Evolutionary conservation across 2,888 invertebrate genomes (phyloP).

Genomic region (Nomada fabriciana): DNA sequence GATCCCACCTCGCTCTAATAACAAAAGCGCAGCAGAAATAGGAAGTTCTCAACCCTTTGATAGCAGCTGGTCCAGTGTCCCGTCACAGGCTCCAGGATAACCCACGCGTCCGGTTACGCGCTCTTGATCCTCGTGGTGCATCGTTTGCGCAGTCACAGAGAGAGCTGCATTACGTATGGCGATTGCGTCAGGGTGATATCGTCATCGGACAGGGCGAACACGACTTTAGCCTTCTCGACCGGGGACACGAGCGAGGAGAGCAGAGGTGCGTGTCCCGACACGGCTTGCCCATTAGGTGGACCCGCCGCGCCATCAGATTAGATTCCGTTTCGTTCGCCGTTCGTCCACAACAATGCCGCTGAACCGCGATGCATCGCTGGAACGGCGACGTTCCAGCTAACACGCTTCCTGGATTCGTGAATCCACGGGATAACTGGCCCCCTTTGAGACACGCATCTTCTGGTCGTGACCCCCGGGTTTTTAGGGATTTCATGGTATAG

Average conservation of each 20-base stretch:
- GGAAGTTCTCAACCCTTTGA: constrained; percentile 11
- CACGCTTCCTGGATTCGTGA: constrained; percentile 75
- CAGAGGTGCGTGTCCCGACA: constrained; percentile 83
- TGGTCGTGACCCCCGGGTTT: not conserved
- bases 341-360: constrained; percentile 64
- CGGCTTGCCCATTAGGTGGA: constrained; percentile 84
- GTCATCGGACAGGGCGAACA: constrained; percentile 76
- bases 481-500: not conserved
- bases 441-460: constrained; percentile 18
- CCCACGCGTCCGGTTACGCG: constrained; percentile 43
- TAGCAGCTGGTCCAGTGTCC: constrained; percentile 7
- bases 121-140: constrained; percentile 42
- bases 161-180: constrained; percentile 66
- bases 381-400: constrained; percentile 47
- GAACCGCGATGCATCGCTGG: constrained; percentile 63
- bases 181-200: constrained; percentile 74
- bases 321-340: constrained; percentile 79
- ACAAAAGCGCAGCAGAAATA: not conserved
- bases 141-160: constrained; percentile 35
- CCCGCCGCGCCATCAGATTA: constrained; percentile 83
- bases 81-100: not conserved
- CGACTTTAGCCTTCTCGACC: constrained; percentile 78
- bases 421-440: constrained; percentile 44
- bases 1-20: not conserved
- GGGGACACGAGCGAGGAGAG: constrained; percentile 71